Evolutionary conservation across 2,888 invertebrate species (phyloP), one percentile per base, ranked within the genome.

Genomic region (Aspidiotus rigidus): DNA sequence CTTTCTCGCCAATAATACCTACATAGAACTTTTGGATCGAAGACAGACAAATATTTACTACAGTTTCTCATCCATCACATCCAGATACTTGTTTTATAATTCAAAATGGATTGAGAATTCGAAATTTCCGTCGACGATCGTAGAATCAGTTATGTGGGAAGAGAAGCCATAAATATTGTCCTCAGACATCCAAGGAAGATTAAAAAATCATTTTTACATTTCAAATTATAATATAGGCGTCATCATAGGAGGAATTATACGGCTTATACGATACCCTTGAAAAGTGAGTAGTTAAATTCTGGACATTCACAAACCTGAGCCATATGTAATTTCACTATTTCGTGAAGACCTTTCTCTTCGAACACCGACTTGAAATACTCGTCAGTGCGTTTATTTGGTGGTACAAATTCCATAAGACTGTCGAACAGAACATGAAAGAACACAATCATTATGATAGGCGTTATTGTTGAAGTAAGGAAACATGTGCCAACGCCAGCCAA

Each of bases 391-490:
- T 94, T 95, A 80, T 93, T 95, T 76, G 89, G 84, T 73, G 96
- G 96, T 78, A 96, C 88, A 81, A 95, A 93, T 80, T 95, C 94
- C 86, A 91, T 86, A 77, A 93, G 80, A 78, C 91, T 91, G 61
- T 16, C 42, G 59, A 39, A 0, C 42, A 41, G 59, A 56, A 59
- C 7, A 60, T n/a, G 15, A 59, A n/a, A n/a, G 13, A 17, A 11
- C 11, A 59, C 13, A 59, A 13, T 3, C 1, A 28, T 11, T 16
- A 15, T 28, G 16, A 59, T n/a, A 17, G 16, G 28, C 11, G 28
- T 28, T 5, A 28, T 5, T 3, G 5, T 3, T 28, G 28, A 28
- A 28, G 28, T 28, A 28, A 28, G 5, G 1, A n/a, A 28, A 28
- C 28, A 28, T 28, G 1, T 28, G 28, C 28, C 5, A 28, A 28